Conservation (phyloP, 2,888 invertebrate genomes). For the Crossocerus cetratus region DNA sequence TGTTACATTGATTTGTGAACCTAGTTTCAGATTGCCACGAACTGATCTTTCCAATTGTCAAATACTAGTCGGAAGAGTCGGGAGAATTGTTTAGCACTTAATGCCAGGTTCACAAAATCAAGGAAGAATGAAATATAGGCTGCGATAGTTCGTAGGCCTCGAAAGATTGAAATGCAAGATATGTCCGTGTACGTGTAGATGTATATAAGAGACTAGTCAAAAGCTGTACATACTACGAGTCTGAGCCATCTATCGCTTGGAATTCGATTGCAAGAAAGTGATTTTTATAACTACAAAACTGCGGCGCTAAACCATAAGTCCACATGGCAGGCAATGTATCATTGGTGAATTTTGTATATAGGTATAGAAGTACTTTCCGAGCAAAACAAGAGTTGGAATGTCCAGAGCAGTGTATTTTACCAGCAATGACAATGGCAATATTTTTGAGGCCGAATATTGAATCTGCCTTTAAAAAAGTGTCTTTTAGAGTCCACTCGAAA, state of each 20-base stretch:
- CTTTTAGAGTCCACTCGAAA: too few species aligned
- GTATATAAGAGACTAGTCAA: conserved; percentile 66
- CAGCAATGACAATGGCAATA: conserved; percentile 40
- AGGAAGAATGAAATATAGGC: neutral
- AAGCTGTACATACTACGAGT: conserved; percentile 68
- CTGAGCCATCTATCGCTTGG: conserved; percentile 66
- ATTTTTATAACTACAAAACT: conserved; percentile 44
- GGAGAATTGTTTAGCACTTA: neutral
- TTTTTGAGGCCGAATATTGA: too few species aligned
- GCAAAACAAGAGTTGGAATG: neutral
- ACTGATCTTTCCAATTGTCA: too few species aligned
- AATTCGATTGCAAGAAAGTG: conserved; percentile 38
- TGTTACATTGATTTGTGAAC: conserved; percentile 21
- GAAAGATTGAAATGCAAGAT: conserved; percentile 12
- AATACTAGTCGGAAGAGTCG: too few species aligned
- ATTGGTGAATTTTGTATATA: conserved; percentile 34
- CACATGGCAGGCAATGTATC: conserved; percentile 22
- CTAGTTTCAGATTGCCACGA: neutral
- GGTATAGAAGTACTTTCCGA: conserved; percentile 8
- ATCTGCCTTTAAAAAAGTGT: too few species aligned
- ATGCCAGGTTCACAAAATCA: conserved; percentile 20
- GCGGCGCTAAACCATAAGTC: conserved; percentile 39
- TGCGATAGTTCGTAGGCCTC: conserved; percentile 11
- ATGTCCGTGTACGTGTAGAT: conserved; percentile 33
- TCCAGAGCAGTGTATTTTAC: conserved; percentile 47